Base-by-base conservation (phyloP, 2,113 vertebrate species). In the Cisticola juncidis region DNA sequence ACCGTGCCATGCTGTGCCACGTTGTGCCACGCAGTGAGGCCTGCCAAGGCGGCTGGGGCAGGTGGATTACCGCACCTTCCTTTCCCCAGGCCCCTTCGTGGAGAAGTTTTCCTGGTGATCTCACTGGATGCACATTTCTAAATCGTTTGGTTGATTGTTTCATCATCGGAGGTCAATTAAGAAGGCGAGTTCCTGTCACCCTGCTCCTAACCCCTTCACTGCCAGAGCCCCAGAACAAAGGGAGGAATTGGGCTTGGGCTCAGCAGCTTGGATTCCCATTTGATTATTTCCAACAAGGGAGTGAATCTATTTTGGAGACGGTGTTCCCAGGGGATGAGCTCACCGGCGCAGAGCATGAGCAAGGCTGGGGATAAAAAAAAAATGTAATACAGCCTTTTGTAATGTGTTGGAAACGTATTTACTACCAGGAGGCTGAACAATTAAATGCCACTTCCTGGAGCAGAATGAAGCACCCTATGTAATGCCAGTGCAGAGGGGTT, bases 241-340 rank as follows among this genome's bases (percentile, higher is more conserved):
- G 85, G 92, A 97, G 95, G 96, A 97, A 97, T 95, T 96, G 95
- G 92, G 94, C 88, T 96, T 95, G 93, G 95, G 93, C 91, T 96
- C 42, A 2, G 86, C 44, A 96, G 96, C 95, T 97, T 97, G 93
- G 36, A 96, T 97, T 95, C 94, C 93, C 96, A 95, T 97, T 96
- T 88, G 87, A 72, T 73, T 93, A 82, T 95, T 95, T 96, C 87
- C 74, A 95, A 92, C 90, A 70, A 90, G 91, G 68, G 91, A 96
- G 81, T 28, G 2, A 86, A 77, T 94, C 91, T 96, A 93, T 96
- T 97, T 95, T 95, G 96, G 72, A 97, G 51, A 64, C 4, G 0
- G 91, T 92, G 58, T 66, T 95, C 96, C 92, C 96, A 73, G 54
- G 84, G 72, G 95, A 85, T 89, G 58, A 90, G 74, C 68, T 97